A percentile compares a stretch with the other conserved stretches of the same genome.
Conservation (phyloP, 2,113 vertebrate species). For the Takifugu bimaculatus region DNA sequence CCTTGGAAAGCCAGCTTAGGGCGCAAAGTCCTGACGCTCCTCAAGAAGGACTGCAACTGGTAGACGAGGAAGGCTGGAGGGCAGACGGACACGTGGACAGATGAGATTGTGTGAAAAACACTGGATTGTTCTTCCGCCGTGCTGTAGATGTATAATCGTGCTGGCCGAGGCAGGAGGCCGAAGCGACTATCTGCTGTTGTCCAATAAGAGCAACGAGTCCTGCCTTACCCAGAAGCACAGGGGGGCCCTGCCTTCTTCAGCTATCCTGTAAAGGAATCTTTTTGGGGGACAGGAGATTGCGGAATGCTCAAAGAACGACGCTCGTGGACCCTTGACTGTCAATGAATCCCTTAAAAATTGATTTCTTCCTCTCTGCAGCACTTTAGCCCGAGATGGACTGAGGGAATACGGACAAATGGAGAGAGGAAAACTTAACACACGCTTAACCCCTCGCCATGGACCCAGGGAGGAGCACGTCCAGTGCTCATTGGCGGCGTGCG, state of each 20-base stretch:
- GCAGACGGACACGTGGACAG: constrained; percentile 14
- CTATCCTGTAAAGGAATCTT: constrained; percentile 19
- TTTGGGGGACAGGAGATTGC: constrained; percentile 10
- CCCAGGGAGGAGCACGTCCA: constrained; percentile 9
- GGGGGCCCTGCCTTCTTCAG: constrained; percentile 8
- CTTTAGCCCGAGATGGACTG: constrained; percentile 78
- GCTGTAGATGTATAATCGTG: constrained; percentile 28
- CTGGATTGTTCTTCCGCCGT: constrained; percentile 17
- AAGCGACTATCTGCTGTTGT: constrained; percentile 21
- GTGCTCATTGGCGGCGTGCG: constrained; percentile 18
- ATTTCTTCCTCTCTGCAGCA: constrained; percentile 77
- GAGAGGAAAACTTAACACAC: constrained; percentile 30
- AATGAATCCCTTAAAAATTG: constrained; percentile 5
- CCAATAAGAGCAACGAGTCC: constrained; percentile 12
- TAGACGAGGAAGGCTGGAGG: constrained; percentile 22
- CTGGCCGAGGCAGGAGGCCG: constrained; percentile 1
- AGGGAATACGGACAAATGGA: constrained; percentile 43
- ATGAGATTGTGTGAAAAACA: constrained; percentile 10
- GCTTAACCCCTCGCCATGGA: constrained; percentile 6
- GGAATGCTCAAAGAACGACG: constrained; percentile 1
- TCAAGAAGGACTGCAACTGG: constrained; percentile 88
- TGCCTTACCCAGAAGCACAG: constrained; percentile 13
- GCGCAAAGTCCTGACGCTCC: constrained; percentile 85
- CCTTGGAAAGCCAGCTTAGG: constrained; percentile 88
- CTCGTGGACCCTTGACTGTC: constrained; percentile 1